Percentiles rank a stretch among this genome's conserved stretches.
phyloP scores from a whole-genome alignment of 2,113 vertebrate species.

The Mesitornis unicolor region DNA sequence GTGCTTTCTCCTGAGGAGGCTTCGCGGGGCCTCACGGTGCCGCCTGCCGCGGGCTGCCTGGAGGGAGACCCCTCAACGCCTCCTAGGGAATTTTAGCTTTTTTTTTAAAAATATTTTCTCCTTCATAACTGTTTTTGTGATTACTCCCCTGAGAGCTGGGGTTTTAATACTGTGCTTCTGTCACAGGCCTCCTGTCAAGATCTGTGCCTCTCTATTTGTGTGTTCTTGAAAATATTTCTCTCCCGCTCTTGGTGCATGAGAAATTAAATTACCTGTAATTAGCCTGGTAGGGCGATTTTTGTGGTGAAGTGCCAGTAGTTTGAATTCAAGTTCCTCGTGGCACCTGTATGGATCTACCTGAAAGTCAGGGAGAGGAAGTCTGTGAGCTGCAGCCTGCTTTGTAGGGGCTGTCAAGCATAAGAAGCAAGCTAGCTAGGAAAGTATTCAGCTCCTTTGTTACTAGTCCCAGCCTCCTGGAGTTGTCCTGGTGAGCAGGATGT shows the following conservation, averaged over 20 bases:
- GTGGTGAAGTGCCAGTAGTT: not conserved
- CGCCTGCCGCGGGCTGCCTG: not conserved
- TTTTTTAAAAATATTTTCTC: no score
- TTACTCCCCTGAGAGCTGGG: not conserved
- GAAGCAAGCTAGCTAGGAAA: not conserved
- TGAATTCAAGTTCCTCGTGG: not conserved
- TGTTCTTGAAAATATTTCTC: not conserved
- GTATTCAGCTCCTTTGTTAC: not conserved
- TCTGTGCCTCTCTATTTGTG: not conserved
- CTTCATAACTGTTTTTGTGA: not conserved
- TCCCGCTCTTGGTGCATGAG: not conserved
- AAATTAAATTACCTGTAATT: not conserved
- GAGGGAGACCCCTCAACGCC: not conserved
- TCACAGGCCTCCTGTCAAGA: not conserved
- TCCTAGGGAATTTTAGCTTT: accelerated
- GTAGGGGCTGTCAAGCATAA: not conserved
- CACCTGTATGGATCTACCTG: not conserved
- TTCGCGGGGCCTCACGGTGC: not conserved
- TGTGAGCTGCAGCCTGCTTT: not conserved
- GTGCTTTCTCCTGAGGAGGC: not conserved
- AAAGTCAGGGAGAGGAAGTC: not conserved
- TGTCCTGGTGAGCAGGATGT: not conserved
- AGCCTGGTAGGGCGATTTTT: not conserved
- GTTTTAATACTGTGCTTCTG: not conserved
- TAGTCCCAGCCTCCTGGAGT: not conserved